Percentiles rank a stretch among this genome's conserved stretches.
Conservation (phyloP, 2,113 vertebrate species). For the Chamaea fasciata region DNA sequence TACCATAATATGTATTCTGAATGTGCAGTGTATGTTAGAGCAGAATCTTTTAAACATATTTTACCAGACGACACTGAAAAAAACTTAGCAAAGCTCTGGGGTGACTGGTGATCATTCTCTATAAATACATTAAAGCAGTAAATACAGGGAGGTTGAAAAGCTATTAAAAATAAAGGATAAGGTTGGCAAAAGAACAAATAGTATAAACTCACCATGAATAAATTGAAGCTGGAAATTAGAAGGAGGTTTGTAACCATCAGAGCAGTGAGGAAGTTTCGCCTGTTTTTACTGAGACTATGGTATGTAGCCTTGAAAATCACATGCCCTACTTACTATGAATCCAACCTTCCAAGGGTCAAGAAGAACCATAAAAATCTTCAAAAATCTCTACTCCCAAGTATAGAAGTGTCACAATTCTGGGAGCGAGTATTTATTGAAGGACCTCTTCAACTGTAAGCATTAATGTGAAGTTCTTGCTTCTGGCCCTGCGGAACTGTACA, state of each 20-base stretch:
- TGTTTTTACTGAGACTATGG: slow-evolving; percentile 1
- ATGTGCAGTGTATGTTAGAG: not conserved
- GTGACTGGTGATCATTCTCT: not conserved
- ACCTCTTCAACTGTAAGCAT: not conserved
- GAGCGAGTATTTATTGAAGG: not conserved
- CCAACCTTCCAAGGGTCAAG: not conserved
- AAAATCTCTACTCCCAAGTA: not conserved
- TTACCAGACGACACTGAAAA: not conserved
- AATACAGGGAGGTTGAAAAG: slow-evolving; percentile 24
- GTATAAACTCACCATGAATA: slow-evolving; percentile 10
- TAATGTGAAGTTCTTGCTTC: not conserved
- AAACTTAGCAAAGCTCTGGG: not conserved
- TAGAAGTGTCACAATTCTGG: not conserved
- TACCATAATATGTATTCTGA: not conserved
- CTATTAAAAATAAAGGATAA: slow-evolving; percentile 47
- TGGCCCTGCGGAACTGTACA: not conserved
- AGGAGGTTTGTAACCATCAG: slow-evolving; percentile 27
- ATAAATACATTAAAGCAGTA: not conserved
- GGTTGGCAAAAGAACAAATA: slow-evolving; percentile 40
- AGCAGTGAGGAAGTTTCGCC: not conserved
- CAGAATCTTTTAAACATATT: not conserved
- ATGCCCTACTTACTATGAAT: not conserved
- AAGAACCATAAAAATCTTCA: not conserved
- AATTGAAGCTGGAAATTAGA: slow-evolving; percentile 18
- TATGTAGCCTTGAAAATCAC: slow-evolving; percentile 1